Evolutionary conservation across 2,113 vertebrate species (phyloP), one percentile per base, ranked within the genome.

Genomic region (Polypterus senegalus): DNA sequence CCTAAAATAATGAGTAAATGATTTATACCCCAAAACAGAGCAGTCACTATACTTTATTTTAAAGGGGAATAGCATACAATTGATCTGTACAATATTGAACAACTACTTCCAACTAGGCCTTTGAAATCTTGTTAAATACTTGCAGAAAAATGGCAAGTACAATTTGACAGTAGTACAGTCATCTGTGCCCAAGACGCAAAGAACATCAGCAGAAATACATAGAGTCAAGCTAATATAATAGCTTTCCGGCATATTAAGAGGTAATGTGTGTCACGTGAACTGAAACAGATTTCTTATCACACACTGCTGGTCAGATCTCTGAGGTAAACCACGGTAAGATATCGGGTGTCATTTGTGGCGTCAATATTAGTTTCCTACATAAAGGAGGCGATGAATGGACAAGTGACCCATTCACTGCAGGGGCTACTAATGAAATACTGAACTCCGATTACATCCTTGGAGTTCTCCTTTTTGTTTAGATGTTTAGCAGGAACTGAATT

Each of bases 21-120:
- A 48, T 43, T 61, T 7, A 69, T 63, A 62, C 44, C 54, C 27
- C 27, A 27, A 58, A 67, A 55, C 67, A 74, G 68, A 86, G 83
- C 89, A 83, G 84, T 91, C 86, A 89, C 79, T 80, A 78, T 76
- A 80, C 69, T 82, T 91, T 83, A 88, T 83, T 83, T 71, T 85
- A 88, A 63, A 78, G 80, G 80, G 62, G 66, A 74, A 82, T 87
- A 89, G 88, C 88, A 92, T 92, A 92, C 88, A 90, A 82, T 88
- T 81, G 82, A 83, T 90, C 89, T 93, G 81, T 92, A 93, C 90
- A 92, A 86, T 92, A 92, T 91, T 91, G 86, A 89, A 91, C 90
- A 91, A 91, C 88, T 86, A 90, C 83, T 87, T 81, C 81, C 82
- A 79, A 82, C 73, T 82, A 78, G 84, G 83, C 80, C 76, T 74